Conservation (phyloP, 1,140 invertebrate species). For the Scylla paramamosain region DNA sequence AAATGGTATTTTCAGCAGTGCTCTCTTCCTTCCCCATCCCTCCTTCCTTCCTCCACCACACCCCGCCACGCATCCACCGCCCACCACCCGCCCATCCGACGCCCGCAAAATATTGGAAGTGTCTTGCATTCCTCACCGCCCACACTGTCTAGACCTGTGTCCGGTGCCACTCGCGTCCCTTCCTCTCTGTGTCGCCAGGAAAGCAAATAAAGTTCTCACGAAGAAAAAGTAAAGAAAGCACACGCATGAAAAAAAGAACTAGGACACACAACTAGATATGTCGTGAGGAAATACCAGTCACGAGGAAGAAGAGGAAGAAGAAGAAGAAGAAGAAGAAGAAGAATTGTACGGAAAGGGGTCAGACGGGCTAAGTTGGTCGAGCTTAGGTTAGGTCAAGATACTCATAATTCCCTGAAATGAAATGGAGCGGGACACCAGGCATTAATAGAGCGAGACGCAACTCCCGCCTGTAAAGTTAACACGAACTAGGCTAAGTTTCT, state of each 20-base stretch:
- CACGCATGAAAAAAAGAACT: neutral
- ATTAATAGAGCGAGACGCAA: neutral
- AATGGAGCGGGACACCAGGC: neutral
- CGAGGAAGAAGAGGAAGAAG: too few relatives aligned
- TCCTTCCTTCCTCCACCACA: neutral
- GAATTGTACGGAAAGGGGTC: too few relatives aligned
- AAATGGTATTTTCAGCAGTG: too few relatives aligned
- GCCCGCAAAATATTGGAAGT: neutral
- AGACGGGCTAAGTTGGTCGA: neutral
- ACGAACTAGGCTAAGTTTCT: neutral
- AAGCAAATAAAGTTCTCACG: neutral
- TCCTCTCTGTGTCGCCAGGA: conserved; percentile 3
- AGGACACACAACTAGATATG: too few relatives aligned
- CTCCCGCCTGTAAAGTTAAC: neutral
- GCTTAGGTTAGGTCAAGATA: neutral
- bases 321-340: too few relatives aligned
- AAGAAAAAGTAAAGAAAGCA: neutral
- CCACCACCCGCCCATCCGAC: neutral
- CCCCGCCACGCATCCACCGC: neutral
- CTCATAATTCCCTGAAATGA: neutral
- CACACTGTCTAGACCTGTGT: conserved; percentile 1
- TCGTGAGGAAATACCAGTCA: too few relatives aligned
- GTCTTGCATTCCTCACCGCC: neutral
- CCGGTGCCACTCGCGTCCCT: neutral
- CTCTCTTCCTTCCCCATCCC: neutral